Conservation (phyloP, 1,140 invertebrate genomes). For the Leptoteleia sp. region DNA sequence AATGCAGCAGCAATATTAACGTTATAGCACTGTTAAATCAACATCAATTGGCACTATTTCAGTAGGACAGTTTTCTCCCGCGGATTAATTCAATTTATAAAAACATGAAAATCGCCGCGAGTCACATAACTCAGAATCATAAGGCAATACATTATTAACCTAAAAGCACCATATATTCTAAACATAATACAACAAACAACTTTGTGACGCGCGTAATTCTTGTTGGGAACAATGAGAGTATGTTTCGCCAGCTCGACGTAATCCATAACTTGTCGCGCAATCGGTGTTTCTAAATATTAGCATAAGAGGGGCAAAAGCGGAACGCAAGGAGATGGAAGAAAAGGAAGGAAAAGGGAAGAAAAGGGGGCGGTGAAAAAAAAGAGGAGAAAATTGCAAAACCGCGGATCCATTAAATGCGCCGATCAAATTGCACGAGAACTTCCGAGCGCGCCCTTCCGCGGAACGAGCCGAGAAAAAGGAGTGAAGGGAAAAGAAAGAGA, state of each 20-base stretch:
- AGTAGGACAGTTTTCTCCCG: too few relatives aligned
- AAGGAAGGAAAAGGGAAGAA: not conserved
- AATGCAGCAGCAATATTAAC: too few relatives aligned
- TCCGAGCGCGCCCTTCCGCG: constrained; percentile 11
- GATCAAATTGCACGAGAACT: constrained; percentile 43
- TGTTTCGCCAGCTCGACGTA: constrained; percentile 8
- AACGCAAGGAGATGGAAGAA: too few relatives aligned
- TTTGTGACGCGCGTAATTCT: constrained; percentile 23
- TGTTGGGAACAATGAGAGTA: constrained; percentile 18
- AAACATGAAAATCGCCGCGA: constrained; percentile 3
- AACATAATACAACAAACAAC: constrained; percentile 28
- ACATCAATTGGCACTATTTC: too few relatives aligned
- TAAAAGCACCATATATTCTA: constrained; percentile 21
- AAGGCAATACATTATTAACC: constrained; percentile 23
- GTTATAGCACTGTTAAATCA: too few relatives aligned
- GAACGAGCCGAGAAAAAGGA: constrained; percentile 2
- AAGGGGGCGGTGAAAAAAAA: too few relatives aligned
- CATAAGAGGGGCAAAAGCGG: not conserved
- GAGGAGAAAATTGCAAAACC: constrained; percentile 31
- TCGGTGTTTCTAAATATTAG: constrained; percentile 18
- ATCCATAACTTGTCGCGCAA: constrained; percentile 20
- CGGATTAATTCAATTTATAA: not conserved
- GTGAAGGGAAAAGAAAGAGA: not conserved
- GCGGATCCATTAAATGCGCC: constrained; percentile 20
- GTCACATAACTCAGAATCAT: constrained; percentile 6